Conservation (phyloP, 1,140 invertebrate species). For the Tetramorium parvispinum region DNA sequence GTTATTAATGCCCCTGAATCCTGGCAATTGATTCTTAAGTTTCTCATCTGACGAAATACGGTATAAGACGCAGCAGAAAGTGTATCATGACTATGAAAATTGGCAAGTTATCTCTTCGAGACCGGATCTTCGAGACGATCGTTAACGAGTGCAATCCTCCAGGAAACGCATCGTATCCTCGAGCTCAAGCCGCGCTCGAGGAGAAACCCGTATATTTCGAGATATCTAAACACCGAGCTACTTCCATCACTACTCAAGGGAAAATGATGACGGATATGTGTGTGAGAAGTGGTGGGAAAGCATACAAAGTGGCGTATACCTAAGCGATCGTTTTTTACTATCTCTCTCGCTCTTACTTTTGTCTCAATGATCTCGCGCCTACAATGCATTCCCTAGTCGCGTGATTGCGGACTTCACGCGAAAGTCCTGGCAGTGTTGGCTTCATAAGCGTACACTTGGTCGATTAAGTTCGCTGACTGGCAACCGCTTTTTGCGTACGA, state of each 20-base stretch:
- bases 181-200: constrained; percentile 10
- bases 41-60: background rate
- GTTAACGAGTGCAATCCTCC: constrained; percentile 33
- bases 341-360: constrained; percentile 10
- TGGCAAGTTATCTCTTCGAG: background rate
- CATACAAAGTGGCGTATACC: constrained; percentile 49
- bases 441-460: constrained; percentile 72
- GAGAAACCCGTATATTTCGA: constrained; percentile 52
- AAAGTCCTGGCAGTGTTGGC: constrained; percentile 74
- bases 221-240: constrained; percentile 50
- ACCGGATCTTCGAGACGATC: constrained; percentile 36
- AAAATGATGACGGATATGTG: constrained; percentile 63
- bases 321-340: constrained; percentile 44
- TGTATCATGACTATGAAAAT: constrained; percentile 1
- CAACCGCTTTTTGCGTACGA: constrained; percentile 3
- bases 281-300: constrained; percentile 42
- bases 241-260: constrained; percentile 50
- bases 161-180: constrained; percentile 30
- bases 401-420: constrained; percentile 53
- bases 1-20: background rate
- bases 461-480: constrained; percentile 58
- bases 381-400: constrained; percentile 47
- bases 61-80: constrained; percentile 22
- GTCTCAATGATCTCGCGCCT: constrained; percentile 25
- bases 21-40: background rate